Base-by-base conservation (phyloP, 1,140 invertebrate genomes). In the Pissodes strobi region DNA sequence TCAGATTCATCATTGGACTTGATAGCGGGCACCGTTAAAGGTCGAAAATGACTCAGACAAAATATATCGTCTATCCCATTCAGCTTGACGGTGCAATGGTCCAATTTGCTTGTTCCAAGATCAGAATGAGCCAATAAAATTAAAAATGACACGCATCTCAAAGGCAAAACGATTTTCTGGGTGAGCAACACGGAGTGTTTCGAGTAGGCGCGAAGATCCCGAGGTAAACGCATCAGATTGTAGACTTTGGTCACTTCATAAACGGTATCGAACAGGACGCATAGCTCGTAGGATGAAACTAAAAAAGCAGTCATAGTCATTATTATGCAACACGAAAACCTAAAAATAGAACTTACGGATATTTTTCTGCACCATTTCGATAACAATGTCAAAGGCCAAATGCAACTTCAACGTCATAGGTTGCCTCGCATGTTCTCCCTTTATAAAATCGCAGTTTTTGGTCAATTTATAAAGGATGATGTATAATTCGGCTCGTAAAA, bases 21-120 rank as follows among this genome's bases (percentile, higher is more conserved):
- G n/a, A n/a, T n/a, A n/a, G n/a, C n/a, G n/a, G n/a, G n/a, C n/a
- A n/a, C n/a, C n/a, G n/a, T n/a, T n/a, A n/a, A n/a, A n/a, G 41
- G 18, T 18, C 41, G 15, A n/a, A 15, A 22, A 15, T 45, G 13
- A 1, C 34, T 19, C 19, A 66, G 9, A 30, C 49, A 34, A 34
- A 70, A 60, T 59, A 70, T 70, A 39, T 65, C 66, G n/a, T 58
- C 45, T n/a, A 70, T 53, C 25, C 62, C 68, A 17, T 21, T 64
- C 22, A 70, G 21, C 56, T 70, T 70, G 5, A 68, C 65, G 3
- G 21, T 53, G 53, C 60, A 67, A 43, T 67, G 39, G 37, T 70
- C 62, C 10, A 68, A 49, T 3, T 43, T 27, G 6, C 18, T 12
- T 2, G 53, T 61, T 19, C 34, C 6, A 10, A 68, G 25, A 38